Evolutionary conservation across 2,797 vertebrate genomes (phyloP).

Genomic region (Semaprochilodus insignis): DNA sequence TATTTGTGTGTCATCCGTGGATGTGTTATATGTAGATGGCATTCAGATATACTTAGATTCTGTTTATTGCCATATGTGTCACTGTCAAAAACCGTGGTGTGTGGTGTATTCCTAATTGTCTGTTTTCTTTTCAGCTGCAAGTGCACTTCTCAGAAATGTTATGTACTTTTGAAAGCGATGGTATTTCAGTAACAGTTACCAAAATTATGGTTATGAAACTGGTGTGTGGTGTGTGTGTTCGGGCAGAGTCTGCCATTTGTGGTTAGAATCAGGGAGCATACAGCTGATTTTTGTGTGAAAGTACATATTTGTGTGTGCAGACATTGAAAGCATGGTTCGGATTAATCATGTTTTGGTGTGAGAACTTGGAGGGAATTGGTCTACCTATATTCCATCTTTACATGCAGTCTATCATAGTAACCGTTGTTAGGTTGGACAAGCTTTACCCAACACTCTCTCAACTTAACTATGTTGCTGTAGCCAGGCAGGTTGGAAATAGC

Average conservation of each 20-base stretch:
- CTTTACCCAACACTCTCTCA: not conserved
- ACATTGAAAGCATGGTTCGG: not conserved
- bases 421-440: not conserved
- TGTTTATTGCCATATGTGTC: not conserved
- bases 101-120: constrained; percentile 16
- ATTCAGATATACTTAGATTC: not conserved
- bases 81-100: not conserved
- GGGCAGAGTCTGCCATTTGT: constrained; percentile 5
- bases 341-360: not conserved
- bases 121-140: constrained; percentile 25
- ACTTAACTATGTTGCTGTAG: too few species aligned
- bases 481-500: too few species aligned
- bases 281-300: not conserved
- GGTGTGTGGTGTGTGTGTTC: constrained; percentile 12
- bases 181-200: constrained; percentile 20
- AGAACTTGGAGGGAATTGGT: not conserved
- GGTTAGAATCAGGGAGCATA: not conserved
- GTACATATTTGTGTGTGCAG: not conserved
- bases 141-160: constrained; percentile 32
- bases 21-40: too few species aligned
- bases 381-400: too few species aligned
- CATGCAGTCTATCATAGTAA: not conserved
- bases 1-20: too few species aligned
- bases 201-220: constrained; percentile 17
- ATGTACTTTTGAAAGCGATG: constrained; percentile 3